These are phyloP conservation scores for Dascillus cervinus DNA, from an alignment of 2,888 invertebrate species.

Conservation along the genomic window DNA sequence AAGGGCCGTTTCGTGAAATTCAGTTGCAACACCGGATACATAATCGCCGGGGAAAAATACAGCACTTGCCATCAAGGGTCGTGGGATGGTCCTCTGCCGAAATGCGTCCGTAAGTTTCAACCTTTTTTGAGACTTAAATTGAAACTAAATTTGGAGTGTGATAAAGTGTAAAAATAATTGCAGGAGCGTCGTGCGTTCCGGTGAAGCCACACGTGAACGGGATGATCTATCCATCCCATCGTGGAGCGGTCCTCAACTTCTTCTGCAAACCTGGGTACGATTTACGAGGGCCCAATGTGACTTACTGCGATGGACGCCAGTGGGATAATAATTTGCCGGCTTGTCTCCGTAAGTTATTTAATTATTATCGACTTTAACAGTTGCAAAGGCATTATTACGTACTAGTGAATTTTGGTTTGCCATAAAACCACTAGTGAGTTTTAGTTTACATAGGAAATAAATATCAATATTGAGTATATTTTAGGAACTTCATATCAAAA, in stretches of 20 bases:
- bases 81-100: constrained; percentile 65
- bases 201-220: constrained; percentile 47
- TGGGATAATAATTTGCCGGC: constrained; percentile 65
- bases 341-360: constrained; percentile 52
- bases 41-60: constrained; percentile 61
- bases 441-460: no score
- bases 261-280: constrained; percentile 59
- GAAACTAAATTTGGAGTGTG: no score
- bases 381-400: neutral
- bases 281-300: constrained; percentile 50
- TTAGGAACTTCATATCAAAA: no score
- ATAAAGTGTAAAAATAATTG: no score
- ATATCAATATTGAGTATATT: no score
- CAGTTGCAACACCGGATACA: constrained; percentile 51
- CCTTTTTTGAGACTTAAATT: no score
- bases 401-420: no score
- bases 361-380: constrained; percentile 1
- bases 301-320: constrained; percentile 63
- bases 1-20: constrained; percentile 52
- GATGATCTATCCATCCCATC: constrained; percentile 43
- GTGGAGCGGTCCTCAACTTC: constrained; percentile 52
- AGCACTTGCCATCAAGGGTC: constrained; percentile 59
- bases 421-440: no score
- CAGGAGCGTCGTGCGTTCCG: constrained; percentile 53
- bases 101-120: constrained; percentile 67